These are phyloP conservation scores for Crocuta crocuta DNA, from an alignment of 2,113 vertebrate species.

Conservation along the genomic window DNA sequence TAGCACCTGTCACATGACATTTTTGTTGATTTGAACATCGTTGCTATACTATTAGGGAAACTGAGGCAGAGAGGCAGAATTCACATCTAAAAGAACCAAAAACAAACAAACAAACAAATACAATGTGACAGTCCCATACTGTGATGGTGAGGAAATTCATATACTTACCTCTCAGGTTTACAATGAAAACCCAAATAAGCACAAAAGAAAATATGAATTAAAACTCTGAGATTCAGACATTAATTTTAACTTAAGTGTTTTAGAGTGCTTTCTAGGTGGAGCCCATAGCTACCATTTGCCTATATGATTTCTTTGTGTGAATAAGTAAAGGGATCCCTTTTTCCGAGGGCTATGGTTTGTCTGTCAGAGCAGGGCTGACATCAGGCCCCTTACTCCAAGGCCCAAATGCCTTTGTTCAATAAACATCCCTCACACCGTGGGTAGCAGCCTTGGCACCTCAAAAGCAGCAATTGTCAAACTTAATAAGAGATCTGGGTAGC, in stretches of 20 bases:
- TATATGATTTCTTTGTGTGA: background rate
- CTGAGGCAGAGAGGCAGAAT: background rate
- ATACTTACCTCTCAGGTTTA: background rate
- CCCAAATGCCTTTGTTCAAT: background rate
- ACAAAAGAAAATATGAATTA: background rate
- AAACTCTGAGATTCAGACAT: background rate
- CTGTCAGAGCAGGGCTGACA: background rate
- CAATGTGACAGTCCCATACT: background rate
- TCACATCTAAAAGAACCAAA: background rate
- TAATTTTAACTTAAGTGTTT: background rate
- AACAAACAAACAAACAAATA: too few species aligned
- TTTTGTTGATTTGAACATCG: background rate
- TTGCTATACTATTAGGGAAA: background rate
- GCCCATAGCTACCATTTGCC: background rate
- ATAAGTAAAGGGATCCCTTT: background rate
- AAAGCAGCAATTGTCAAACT: background rate
- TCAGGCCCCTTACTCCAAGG: background rate
- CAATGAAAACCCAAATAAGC: conserved; percentile 21
- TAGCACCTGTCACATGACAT: background rate
- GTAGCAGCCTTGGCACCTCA: background rate
- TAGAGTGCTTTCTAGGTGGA: background rate
- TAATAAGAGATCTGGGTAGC: background rate
- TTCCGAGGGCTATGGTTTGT: background rate
- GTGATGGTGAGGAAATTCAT: background rate
- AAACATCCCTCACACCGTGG: background rate